phyloP scores from a whole-genome alignment of 2,113 vertebrate species.

The Nycticorax nycticorax region DNA sequence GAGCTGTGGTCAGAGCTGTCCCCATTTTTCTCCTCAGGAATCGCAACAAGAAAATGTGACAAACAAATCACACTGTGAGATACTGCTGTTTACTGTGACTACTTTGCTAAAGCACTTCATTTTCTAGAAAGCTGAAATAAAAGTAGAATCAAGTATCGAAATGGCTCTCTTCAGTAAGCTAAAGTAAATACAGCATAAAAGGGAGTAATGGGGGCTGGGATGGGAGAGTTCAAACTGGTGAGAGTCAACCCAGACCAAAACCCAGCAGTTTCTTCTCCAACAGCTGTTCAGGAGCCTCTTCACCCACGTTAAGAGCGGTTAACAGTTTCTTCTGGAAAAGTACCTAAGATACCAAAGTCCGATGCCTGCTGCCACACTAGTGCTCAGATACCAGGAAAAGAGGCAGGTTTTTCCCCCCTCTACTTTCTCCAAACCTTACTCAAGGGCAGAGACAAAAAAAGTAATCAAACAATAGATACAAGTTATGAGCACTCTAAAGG shows the following conservation, averaged over 20 bases:
- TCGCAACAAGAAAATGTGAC: neutral
- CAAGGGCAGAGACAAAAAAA: neutral
- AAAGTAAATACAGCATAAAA: neutral
- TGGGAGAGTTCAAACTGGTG: neutral
- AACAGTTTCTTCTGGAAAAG: neutral
- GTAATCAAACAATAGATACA: neutral
- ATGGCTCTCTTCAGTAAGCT: neutral
- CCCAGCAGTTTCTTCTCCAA: neutral
- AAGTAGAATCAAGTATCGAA: neutral
- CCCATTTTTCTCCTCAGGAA: neutral
- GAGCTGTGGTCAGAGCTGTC: neutral
- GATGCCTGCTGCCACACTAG: neutral
- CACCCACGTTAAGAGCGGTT: rapidly evolving
- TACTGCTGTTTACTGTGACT: neutral
- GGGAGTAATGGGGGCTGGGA: neutral
- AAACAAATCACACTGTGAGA: neutral
- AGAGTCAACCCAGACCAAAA: neutral
- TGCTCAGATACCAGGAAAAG: neutral
- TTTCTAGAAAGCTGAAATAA: constrained; percentile 26
- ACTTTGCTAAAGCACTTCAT: neutral
- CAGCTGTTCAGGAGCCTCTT: neutral
- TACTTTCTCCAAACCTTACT: neutral
- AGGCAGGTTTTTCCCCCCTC: neutral
- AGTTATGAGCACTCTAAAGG: neutral
- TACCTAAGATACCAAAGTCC: rapidly evolving